A percentile compares a stretch with the other conserved stretches of the same genome.
Evolutionary conservation across 1,140 invertebrate genomes (phyloP).

Genomic region (Rhizoglyphus robini): DNA sequence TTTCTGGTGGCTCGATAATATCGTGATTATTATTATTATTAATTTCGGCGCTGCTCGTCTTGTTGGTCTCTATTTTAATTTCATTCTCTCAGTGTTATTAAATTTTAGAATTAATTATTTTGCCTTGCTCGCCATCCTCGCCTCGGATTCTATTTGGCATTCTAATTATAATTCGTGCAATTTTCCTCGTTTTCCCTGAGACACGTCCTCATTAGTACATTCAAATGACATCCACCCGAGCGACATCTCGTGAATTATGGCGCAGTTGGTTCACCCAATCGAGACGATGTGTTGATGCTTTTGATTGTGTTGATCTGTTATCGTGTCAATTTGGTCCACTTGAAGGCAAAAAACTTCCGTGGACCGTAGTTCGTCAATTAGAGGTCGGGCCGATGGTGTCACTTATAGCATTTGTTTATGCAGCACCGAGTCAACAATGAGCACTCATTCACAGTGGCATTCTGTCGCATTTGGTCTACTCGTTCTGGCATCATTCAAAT

Average conservation of each 20-base stretch:
- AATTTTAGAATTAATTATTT: slow-evolving; percentile 15
- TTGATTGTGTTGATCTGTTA: too few species aligned
- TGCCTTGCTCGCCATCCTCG: not conserved
- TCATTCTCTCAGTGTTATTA: not conserved
- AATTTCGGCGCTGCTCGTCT: not conserved
- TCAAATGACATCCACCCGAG: too few species aligned
- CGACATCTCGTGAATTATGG: not conserved
- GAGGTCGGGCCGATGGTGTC: not conserved
- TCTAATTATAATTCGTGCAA: slow-evolving; percentile 4
- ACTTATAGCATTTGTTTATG: too few species aligned
- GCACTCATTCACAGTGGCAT: too few species aligned
- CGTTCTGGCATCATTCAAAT: too few species aligned
- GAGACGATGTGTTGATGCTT: too few species aligned
- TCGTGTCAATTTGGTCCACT: too few species aligned
- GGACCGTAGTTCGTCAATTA: not conserved
- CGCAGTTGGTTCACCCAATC: not conserved
- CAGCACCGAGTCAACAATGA: too few species aligned
- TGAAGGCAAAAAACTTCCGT: not conserved
- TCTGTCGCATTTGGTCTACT: too few species aligned
- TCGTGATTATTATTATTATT: not conserved
- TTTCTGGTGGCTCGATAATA: not conserved
- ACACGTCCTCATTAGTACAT: too few species aligned
- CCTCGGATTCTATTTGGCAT: not conserved
- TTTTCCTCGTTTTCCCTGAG: not conserved
- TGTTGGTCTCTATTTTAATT: not conserved